Base-by-base conservation (phyloP, 2,113 vertebrate species). In the Malurus alboscapulatus region DNA sequence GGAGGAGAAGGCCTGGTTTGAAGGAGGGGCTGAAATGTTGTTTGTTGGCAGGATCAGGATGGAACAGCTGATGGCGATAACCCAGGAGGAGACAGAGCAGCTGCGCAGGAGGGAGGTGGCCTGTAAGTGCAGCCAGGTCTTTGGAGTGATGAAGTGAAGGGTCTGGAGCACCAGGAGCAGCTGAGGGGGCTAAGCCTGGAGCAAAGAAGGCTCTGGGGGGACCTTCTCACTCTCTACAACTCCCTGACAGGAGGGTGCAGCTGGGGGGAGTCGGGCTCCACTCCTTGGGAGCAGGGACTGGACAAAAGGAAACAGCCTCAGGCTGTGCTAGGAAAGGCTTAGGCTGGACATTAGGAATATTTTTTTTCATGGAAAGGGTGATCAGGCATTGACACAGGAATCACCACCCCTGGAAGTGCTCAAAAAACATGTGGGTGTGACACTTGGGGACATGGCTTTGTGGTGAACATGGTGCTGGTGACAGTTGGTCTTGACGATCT, bases 61-160 rank as follows among this genome's bases (percentile, higher is more conserved):
- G 98, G 99, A 99, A 9, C 98, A 99, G 54, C 96, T 99, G 94
- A 98, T 99, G 91, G 97, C 98, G 48, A 99, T 99, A 95, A 99
- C 99, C 4, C 99, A 99, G 94, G 99, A 99, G 84, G 99, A 99
- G 95, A 96, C 98, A 0, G 98, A 97, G 87, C 98, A 98, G 47
- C 97, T 99, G 32, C 98, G 98, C 81, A 98, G 97, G 72, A 98
- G 95, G n/a, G 99, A 99, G 17, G 98, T 99, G 51, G 99, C 99
- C 66, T 97, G 99, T 99, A 76, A 97, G 98, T 96, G 55, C n/a
- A 5, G 17, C 7, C 24, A 53, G 16, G 17, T 7, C 7, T 53
- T 8, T 19, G 62, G 48, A 57, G 53, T 59, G 48, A 15, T 8
- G 15, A 24, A 32, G 27, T 7, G 55, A n/a, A 47, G 65, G 40